These are phyloP conservation scores for Synergus itoensis DNA, from an alignment of 2,888 invertebrate species.

Conservation along the genomic window DNA sequence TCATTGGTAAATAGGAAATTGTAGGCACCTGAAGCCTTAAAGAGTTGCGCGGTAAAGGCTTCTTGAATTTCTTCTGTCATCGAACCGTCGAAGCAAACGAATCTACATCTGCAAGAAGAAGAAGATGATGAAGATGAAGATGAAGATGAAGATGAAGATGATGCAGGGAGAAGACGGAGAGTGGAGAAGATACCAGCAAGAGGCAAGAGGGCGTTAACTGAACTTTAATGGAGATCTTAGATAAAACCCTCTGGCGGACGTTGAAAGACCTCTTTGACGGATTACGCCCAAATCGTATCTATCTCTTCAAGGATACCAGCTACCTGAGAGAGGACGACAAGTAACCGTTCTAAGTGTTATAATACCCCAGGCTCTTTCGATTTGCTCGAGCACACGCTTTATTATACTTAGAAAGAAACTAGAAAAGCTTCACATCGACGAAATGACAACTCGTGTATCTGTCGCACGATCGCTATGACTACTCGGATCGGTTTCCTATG, in stretches of 20 bases:
- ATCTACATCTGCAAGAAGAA: constrained; percentile 36
- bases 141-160: background rate
- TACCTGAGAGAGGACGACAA: constrained; percentile 57
- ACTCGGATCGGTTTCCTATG: constrained; percentile 47
- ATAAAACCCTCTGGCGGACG: constrained; percentile 71
- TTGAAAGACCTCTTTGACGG: constrained; percentile 76
- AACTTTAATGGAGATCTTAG: constrained; percentile 77
- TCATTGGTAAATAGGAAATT: constrained; percentile 7
- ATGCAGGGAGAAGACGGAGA: constrained; percentile 44
- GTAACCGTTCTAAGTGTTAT: constrained; percentile 67
- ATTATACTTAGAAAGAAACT: constrained; percentile 30
- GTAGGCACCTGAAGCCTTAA: constrained; percentile 37
- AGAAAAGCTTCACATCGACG: constrained; percentile 44
- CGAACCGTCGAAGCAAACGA: constrained; percentile 14
- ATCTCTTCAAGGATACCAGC: constrained; percentile 59
- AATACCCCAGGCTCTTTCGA: constrained; percentile 61
- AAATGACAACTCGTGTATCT: constrained; percentile 53
- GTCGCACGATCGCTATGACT: constrained; percentile 55
- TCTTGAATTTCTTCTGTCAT: constrained; percentile 39
- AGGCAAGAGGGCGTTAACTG: constrained; percentile 76
- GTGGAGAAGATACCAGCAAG: constrained; percentile 47
- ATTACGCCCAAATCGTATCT: constrained; percentile 76
- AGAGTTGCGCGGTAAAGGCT: constrained; percentile 48
- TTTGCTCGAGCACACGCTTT: constrained; percentile 50
- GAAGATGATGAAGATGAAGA: constrained; percentile 43